These are phyloP conservation scores for Ptilonorhynchus violaceus DNA, from an alignment of 2,113 vertebrate genomes.

Conservation along the genomic window DNA sequence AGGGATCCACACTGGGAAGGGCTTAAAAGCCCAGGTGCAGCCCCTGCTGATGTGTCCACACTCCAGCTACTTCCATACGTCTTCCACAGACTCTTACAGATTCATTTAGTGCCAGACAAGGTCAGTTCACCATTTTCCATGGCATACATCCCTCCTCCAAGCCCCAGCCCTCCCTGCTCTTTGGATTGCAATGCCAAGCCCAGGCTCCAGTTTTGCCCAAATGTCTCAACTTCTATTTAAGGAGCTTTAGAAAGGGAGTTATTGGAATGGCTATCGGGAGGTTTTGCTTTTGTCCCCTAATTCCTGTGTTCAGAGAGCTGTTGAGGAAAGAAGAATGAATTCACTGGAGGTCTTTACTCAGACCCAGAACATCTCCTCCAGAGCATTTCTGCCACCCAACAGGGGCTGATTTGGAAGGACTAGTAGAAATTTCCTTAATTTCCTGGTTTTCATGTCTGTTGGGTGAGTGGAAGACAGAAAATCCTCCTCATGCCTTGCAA, in stretches of 20 bases:
- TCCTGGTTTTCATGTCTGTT: background rate
- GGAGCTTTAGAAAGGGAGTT: background rate
- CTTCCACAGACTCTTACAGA: background rate
- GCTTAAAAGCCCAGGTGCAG: background rate
- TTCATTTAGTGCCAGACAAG: background rate
- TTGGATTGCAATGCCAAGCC: background rate
- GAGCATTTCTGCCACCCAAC: background rate
- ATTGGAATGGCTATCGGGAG: background rate
- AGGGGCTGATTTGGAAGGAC: background rate
- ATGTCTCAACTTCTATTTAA: background rate
- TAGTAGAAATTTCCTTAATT: background rate
- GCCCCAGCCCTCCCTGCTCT: background rate
- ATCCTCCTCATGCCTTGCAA: background rate
- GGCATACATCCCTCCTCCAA: background rate
- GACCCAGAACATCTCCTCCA: background rate
- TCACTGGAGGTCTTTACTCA: background rate
- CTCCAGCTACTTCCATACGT: background rate
- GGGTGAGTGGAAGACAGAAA: background rate
- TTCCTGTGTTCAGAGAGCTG: background rate
- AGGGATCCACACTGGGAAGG: background rate
- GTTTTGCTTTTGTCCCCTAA: background rate
- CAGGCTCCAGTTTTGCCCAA: background rate
- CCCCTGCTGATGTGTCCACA: background rate
- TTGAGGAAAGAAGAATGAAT: background rate
- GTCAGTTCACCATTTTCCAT: background rate